phyloP scores from a whole-genome alignment of 2,888 invertebrate species.

The Cataglyphis altisquamis region DNA sequence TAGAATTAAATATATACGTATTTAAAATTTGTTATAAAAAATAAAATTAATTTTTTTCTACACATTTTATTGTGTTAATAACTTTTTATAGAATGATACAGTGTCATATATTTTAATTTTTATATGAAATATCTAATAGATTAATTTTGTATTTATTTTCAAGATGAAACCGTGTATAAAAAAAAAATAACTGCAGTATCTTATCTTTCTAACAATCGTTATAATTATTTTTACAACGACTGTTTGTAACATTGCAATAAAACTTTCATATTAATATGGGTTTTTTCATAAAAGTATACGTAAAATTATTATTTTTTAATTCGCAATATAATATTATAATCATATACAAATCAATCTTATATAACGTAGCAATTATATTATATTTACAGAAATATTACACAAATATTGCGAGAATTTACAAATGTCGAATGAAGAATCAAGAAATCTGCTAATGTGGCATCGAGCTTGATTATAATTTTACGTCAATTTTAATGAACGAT shows the following conservation, averaged over 20 bases:
- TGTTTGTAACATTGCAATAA: background rate
- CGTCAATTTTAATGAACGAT: conserved; percentile 17
- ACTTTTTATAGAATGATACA: background rate
- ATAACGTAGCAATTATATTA: background rate
- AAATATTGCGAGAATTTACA: background rate
- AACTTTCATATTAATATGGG: background rate
- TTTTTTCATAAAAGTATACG: background rate
- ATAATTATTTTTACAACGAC: background rate
- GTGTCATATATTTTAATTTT: background rate
- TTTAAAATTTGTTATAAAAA: background rate
- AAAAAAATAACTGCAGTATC: background rate
- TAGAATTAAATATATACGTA: background rate
- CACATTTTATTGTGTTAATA: background rate
- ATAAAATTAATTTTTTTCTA: background rate
- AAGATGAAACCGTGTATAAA: background rate
- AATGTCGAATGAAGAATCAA: background rate
- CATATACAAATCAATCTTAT: background rate
- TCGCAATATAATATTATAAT: background rate
- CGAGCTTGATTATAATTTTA: background rate
- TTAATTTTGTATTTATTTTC: background rate
- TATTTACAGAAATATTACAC: background rate
- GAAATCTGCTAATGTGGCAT: background rate
- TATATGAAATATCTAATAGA: background rate
- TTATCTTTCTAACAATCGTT: background rate
- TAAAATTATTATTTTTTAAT: background rate